These are phyloP conservation scores for Indri indri DNA, from an alignment of 2,113 vertebrate genomes.

Conservation along the genomic window DNA sequence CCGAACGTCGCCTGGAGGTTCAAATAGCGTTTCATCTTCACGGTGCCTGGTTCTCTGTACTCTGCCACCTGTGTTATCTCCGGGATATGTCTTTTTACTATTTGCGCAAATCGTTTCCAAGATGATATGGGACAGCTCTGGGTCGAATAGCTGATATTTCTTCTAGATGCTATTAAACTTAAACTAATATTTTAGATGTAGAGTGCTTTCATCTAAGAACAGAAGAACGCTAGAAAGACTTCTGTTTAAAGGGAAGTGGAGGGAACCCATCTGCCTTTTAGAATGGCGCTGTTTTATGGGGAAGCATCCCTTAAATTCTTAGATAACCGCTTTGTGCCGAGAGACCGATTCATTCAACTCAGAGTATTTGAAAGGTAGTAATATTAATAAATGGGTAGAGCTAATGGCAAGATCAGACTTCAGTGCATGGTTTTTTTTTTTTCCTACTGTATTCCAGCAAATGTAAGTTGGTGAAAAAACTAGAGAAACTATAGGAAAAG, in stretches of 20 bases:
- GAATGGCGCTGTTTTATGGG: fast-evolving
- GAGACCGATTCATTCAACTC: not conserved
- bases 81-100: not conserved
- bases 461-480: fast-evolving
- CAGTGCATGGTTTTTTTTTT: fast-evolving
- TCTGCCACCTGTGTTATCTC: not conserved
- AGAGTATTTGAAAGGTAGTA: too few relatives aligned
- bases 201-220: too few relatives aligned
- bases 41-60: fast-evolving
- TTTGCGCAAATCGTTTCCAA: not conserved
- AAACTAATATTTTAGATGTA: not conserved
- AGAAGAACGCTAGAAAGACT: fast-evolving
- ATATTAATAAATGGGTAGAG: not conserved
- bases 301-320: not conserved
- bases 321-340: not conserved
- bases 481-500: fast-evolving
- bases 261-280: fast-evolving
- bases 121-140: fast-evolving
- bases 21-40: fast-evolving
- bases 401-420: fast-evolving
- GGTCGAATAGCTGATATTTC: not conserved
- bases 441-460: not conserved
- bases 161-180: fast-evolving
- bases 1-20: fast-evolving
- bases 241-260: not conserved